Evolutionary conservation across 2,113 vertebrate genomes (phyloP).

Genomic region (Chamaea fasciata): DNA sequence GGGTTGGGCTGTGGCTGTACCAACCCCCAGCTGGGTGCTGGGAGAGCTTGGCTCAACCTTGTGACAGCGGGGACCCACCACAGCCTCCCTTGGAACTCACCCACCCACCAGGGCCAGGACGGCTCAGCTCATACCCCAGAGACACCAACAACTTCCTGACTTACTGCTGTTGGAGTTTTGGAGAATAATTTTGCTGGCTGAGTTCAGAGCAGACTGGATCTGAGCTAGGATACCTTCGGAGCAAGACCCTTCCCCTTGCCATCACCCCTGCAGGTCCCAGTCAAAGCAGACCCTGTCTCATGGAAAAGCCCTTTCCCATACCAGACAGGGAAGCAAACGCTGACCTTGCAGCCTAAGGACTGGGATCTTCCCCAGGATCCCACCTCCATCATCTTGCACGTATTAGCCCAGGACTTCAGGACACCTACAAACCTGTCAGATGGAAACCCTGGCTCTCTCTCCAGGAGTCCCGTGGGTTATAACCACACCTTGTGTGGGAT

Average conservation of each 20-base stretch:
- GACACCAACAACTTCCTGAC: neutral
- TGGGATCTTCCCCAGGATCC: neutral
- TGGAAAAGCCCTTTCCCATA: neutral
- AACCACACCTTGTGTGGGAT: neutral
- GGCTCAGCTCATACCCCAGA: neutral
- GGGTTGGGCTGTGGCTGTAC: neutral
- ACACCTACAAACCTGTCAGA: neutral
- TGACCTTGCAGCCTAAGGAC: neutral
- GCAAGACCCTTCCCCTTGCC: fast-evolving
- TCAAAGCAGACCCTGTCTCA: neutral
- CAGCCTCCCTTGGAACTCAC: neutral
- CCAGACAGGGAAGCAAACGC: neutral
- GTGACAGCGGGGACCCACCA: neutral
- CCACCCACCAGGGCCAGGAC: neutral
- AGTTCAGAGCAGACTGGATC: neutral
- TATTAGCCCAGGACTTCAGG: neutral
- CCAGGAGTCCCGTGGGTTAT: fast-evolving
- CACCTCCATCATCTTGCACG: neutral
- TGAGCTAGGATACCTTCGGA: neutral
- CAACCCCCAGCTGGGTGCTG: neutral
- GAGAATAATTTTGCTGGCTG: neutral
- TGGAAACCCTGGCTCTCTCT: neutral
- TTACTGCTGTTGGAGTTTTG: neutral
- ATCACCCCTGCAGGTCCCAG: neutral
- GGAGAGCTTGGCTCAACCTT: neutral